phyloP scores from a whole-genome alignment of 2,888 invertebrate genomes.

The Cotesia congregata region DNA sequence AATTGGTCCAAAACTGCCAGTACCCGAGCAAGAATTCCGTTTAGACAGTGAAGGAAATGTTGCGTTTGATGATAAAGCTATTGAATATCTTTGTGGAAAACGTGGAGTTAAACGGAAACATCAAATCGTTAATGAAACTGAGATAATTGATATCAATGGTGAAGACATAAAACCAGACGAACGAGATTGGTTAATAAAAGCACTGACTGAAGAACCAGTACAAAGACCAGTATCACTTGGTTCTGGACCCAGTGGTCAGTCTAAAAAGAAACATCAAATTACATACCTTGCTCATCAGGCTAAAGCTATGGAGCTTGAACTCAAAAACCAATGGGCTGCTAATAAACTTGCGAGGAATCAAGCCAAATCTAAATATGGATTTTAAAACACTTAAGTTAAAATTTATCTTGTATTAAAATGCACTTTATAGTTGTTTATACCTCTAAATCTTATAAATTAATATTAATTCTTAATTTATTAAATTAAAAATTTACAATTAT shows the following conservation, averaged over 20 bases:
- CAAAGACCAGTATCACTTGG: conserved; percentile 70
- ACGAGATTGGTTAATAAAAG: conserved; percentile 86
- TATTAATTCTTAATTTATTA: no score
- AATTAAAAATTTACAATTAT: no score
- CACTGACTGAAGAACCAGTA: conserved; percentile 80
- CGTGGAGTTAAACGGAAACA: conserved; percentile 70
- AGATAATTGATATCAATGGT: conserved; percentile 87
- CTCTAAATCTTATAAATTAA: no score
- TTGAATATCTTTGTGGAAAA: conserved; percentile 66
- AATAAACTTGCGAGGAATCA: conserved; percentile 87
- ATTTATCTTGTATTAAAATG: no score
- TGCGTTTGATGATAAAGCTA: conserved; percentile 67
- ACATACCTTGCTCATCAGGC: conserved; percentile 95
- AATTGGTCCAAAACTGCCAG: conserved; percentile 66
- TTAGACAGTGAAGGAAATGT: conserved; percentile 64
- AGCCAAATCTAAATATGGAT: conserved; percentile 97
- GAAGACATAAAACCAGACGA: conserved; percentile 85
- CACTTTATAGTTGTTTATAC: no score
- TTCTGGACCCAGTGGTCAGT: conserved; percentile 77
- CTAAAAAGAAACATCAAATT: conserved; percentile 93
- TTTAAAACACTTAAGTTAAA: conserved; percentile 72
- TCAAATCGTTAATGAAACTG: conserved; percentile 72
- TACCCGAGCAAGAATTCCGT: conserved; percentile 69
- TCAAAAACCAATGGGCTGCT: conserved; percentile 94
- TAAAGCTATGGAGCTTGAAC: conserved; percentile 92